Evolutionary conservation across 1,140 invertebrate species (phyloP).

Genomic region (Lycorma delicatula): DNA sequence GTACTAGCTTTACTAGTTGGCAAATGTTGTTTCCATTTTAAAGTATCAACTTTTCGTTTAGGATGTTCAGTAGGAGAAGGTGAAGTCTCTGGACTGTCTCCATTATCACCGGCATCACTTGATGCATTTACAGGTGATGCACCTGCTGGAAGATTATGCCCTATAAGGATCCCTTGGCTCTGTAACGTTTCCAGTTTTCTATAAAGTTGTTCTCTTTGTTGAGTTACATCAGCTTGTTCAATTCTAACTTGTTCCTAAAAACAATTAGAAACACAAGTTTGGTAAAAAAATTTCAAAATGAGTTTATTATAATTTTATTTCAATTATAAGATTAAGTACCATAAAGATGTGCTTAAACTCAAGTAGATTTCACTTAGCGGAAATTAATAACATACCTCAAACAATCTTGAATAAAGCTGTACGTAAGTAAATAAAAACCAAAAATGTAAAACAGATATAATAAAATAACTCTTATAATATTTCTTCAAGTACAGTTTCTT

Average conservation of each 20-base stretch:
- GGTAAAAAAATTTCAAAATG: no score
- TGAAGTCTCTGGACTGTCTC: neutral
- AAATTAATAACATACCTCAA: no score
- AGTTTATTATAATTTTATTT: no score
- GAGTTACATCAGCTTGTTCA: slow-evolving; percentile 72
- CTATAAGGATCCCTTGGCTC: slow-evolving; percentile 53
- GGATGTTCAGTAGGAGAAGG: slow-evolving; percentile 28
- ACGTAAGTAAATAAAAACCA: no score
- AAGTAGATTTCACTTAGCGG: no score
- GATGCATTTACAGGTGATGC: neutral
- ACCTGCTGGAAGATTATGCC: slow-evolving; percentile 26
- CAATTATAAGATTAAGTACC: no score
- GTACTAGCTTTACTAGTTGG: slow-evolving; percentile 26
- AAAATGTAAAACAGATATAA: no score
- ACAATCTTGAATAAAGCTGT: no score
- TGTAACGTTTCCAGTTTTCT: slow-evolving; percentile 68
- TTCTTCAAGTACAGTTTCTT: no score
- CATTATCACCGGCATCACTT: neutral
- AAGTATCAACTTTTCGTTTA: slow-evolving; percentile 27
- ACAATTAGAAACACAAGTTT: no score
- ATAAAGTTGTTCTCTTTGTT: slow-evolving; percentile 80
- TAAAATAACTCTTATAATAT: no score
- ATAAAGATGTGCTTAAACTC: no score
- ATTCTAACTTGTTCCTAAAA: slow-evolving; percentile 53
- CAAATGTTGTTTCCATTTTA: slow-evolving; percentile 29